A percentile compares a stretch with the other conserved stretches of the same genome.
Conservation (phyloP, 2,113 vertebrate species). For the Cynopterus brachyotis region DNA sequence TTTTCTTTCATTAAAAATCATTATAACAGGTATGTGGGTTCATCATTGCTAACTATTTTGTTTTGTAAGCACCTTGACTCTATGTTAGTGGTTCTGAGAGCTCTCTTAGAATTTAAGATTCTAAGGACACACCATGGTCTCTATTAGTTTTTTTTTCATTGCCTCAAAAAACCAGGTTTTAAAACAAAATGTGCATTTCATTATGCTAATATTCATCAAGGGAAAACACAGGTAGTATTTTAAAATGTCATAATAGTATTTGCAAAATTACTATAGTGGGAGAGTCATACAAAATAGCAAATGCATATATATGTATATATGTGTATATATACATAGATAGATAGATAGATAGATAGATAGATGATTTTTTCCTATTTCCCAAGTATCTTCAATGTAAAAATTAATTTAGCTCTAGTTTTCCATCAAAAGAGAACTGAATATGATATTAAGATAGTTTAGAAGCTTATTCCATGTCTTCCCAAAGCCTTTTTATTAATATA, state of each 20-base stretch:
- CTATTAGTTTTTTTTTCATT: not conserved
- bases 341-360: too few relatives aligned
- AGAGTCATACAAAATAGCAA: not conserved
- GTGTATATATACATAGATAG: too few relatives aligned
- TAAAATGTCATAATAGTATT: not conserved
- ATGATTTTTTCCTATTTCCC: not conserved
- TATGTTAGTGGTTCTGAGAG: not conserved
- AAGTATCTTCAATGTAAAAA: conserved; percentile 6
- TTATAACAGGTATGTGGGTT: not conserved
- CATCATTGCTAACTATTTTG: not conserved
- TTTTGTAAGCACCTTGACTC: not conserved
- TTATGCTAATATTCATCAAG: not conserved
- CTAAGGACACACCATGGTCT: not conserved
- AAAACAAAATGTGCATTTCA: conserved; percentile 21
- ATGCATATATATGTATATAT: not conserved
- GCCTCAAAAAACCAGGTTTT: not conserved
- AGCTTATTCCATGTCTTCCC: not conserved
- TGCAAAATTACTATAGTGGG: not conserved
- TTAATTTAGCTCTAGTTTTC: not conserved
- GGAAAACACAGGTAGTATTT: not conserved
- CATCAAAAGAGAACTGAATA: not conserved
- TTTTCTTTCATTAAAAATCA: not conserved
- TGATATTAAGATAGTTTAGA: not conserved
- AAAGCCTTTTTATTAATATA: not conserved
- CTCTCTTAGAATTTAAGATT: not conserved